Evolutionary conservation across 2,113 vertebrate genomes (phyloP).

Genomic region (Atrichornis clamosus): DNA sequence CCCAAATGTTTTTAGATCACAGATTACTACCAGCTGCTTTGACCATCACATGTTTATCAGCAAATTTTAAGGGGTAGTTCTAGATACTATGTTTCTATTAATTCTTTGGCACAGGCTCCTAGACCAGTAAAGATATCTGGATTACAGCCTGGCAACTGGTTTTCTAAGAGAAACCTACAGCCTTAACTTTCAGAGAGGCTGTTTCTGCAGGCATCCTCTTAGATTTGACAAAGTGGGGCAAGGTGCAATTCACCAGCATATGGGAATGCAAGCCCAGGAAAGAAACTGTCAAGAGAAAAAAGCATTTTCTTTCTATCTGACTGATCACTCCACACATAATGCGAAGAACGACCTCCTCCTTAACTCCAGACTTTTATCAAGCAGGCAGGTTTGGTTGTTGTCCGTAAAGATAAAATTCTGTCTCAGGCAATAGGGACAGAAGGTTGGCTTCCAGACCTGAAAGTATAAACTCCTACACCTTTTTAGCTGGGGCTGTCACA

Average conservation of each 20-base stretch:
- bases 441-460: background rate
- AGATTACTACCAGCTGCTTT: background rate
- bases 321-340: fast-evolving
- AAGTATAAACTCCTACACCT: background rate
- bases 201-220: background rate
- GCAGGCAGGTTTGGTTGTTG: background rate
- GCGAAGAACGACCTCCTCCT: background rate
- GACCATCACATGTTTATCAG: background rate
- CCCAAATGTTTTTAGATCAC: background rate
- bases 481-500: background rate
- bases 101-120: background rate
- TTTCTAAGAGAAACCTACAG: background rate
- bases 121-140: background rate
- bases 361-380: background rate
- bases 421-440: background rate
- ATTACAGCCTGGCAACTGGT: background rate
- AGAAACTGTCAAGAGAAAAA: background rate
- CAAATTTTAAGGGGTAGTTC: background rate
- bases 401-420: background rate
- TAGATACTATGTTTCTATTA: background rate
- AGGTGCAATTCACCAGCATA: background rate
- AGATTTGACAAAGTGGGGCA: background rate
- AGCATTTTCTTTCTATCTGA: background rate
- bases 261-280: background rate
- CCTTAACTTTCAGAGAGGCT: background rate